phyloP scores from a whole-genome alignment of 2,113 vertebrate species.

The Anolis sagrei region DNA sequence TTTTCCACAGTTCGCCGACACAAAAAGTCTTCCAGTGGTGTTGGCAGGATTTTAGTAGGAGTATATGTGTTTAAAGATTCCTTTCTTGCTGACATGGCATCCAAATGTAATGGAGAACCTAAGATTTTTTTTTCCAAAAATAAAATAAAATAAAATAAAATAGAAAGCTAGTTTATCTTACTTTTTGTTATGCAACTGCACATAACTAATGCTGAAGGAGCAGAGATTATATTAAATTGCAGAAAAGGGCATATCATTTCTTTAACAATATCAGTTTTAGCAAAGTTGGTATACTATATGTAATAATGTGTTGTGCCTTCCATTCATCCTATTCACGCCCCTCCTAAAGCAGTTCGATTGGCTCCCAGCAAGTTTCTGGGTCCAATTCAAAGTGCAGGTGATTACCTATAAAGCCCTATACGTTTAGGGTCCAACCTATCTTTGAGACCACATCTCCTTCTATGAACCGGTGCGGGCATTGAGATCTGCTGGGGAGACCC shows the following conservation, averaged over 20 bases:
- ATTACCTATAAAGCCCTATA: too few relatives aligned
- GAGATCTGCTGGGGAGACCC: too few relatives aligned
- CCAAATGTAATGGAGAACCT: constrained; percentile 66
- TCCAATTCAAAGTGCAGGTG: too few relatives aligned
- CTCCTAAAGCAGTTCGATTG: too few relatives aligned
- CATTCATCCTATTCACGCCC: neutral
- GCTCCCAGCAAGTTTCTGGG: too few relatives aligned
- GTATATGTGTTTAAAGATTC: constrained; percentile 86
- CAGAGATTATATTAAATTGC: neutral
- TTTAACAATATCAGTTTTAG: neutral
- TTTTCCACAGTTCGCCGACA: constrained; percentile 70
- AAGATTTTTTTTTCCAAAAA: too few relatives aligned
- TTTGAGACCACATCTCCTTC: too few relatives aligned
- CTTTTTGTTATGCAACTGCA: constrained; percentile 5
- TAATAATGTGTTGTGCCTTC: neutral
- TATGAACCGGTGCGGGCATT: too few relatives aligned
- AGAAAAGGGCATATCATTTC: neutral
- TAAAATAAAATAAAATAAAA: constrained; percentile 23
- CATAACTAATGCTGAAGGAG: neutral
- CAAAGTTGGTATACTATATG: neutral
- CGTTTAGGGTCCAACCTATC: too few relatives aligned
- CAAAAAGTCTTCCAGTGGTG: constrained; percentile 74
- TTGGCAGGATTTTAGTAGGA: constrained; percentile 86
- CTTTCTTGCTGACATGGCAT: constrained; percentile 80
- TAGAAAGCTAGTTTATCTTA: constrained; percentile 10